Percentiles rank a stretch among this genome's conserved stretches.
Evolutionary conservation across 2,888 invertebrate species (phyloP).

Genomic region (Lordiphosa andalusiaca): DNA sequence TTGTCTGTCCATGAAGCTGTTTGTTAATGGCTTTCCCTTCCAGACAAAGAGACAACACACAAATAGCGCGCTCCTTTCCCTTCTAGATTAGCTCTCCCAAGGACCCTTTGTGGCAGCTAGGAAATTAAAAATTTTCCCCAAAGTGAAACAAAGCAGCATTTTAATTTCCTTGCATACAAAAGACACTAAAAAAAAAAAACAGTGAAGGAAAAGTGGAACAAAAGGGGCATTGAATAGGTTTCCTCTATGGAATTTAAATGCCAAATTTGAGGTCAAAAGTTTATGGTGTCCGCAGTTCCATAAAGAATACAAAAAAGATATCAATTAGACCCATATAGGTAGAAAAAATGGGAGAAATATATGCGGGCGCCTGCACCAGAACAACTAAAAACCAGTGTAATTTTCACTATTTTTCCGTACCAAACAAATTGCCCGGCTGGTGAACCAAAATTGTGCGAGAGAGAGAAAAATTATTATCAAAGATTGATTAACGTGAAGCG

Average conservation of each 20-base stretch:
- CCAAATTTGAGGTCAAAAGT: slow-evolving; percentile 6
- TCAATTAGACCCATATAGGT: background rate
- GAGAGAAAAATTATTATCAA: slow-evolving; percentile 67
- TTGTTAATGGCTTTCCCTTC: slow-evolving; percentile 52
- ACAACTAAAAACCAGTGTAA: background rate
- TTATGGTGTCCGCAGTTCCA: background rate
- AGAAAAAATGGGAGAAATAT: slow-evolving; percentile 5
- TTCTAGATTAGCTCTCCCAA: slow-evolving; percentile 50
- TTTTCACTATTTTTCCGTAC: slow-evolving; percentile 14
- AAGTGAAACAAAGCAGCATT: slow-evolving; percentile 65
- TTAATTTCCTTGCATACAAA: slow-evolving; percentile 54
- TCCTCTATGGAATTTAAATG: slow-evolving; percentile 7
- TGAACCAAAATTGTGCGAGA: slow-evolving; percentile 12
- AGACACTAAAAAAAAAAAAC: slow-evolving; percentile 22
- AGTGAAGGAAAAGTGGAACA: slow-evolving; percentile 5
- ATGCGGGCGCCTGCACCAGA: slow-evolving; percentile 12
- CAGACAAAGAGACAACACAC: slow-evolving; percentile 25
- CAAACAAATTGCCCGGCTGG: slow-evolving; percentile 2
- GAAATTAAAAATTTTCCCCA: slow-evolving; percentile 57
- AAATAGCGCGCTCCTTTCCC: slow-evolving; percentile 14
- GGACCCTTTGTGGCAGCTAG: slow-evolving; percentile 35
- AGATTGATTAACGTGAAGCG: slow-evolving; percentile 60
- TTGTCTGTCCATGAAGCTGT: slow-evolving; percentile 44
- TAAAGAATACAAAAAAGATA: background rate
- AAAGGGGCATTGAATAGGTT: slow-evolving; percentile 2